A percentile compares a stretch with the other conserved stretches of the same genome.
Conservation (phyloP, 2,888 invertebrate genomes). For the Tipula unca region DNA sequence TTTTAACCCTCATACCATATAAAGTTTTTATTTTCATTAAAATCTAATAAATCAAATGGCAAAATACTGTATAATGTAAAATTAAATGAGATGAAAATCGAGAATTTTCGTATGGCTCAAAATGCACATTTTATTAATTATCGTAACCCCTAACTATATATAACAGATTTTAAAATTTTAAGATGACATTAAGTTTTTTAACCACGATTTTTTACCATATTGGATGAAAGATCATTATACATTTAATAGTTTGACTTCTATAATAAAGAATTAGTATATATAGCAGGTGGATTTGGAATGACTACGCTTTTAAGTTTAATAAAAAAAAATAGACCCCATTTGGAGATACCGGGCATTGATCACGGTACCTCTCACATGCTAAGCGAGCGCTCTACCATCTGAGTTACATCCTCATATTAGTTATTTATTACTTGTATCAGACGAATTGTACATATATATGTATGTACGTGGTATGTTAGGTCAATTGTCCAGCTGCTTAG, state of each 20-base stretch:
- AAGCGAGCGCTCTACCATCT: slow-evolving; percentile 21
- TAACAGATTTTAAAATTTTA: background rate
- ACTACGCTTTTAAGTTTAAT: background rate
- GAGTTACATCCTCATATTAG: slow-evolving; percentile 20
- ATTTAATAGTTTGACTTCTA: background rate
- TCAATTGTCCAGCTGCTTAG: too few relatives aligned
- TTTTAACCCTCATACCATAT: background rate
- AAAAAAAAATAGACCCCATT: too few relatives aligned
- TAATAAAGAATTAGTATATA: background rate
- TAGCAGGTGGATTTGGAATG: background rate
- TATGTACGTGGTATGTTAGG: too few relatives aligned
- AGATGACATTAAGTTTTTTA: slow-evolving; percentile 8
- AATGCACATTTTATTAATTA: background rate
- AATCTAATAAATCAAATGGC: background rate
- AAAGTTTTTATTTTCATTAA: background rate
- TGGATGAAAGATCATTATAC: background rate
- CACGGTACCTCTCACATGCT: slow-evolving; percentile 21
- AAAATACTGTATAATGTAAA: background rate
- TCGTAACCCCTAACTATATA: background rate
- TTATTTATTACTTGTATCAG: too few relatives aligned
- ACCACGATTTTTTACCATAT: background rate
- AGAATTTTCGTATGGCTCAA: background rate
- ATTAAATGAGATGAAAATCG: slow-evolving; percentile 1
- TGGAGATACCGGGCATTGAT: slow-evolving; percentile 19
- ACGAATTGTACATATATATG: too few relatives aligned